Percentiles rank a stretch among this genome's conserved stretches.
These are phyloP conservation scores for Sporophila hypoxantha DNA, from an alignment of 2,113 vertebrate genomes.

Conservation along the genomic window DNA sequence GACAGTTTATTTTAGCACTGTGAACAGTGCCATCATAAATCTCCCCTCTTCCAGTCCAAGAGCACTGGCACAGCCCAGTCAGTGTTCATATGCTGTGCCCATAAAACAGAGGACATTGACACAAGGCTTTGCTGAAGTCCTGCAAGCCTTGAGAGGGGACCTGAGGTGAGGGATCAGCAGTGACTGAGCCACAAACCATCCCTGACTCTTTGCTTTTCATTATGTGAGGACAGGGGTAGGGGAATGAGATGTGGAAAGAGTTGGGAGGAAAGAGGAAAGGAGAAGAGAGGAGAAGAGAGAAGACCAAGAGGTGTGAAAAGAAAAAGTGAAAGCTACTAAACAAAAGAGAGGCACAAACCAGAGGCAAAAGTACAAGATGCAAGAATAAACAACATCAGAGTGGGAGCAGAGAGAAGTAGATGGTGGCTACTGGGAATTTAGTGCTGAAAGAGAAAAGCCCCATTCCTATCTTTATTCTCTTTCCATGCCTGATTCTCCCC, in stretches of 20 bases:
- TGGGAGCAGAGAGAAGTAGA: background rate
- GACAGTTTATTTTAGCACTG: conserved; percentile 41
- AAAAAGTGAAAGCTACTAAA: background rate
- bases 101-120: background rate
- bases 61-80: background rate
- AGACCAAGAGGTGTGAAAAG: background rate
- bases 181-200: background rate
- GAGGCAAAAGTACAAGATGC: background rate
- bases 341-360: background rate
- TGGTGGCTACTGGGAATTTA: background rate
- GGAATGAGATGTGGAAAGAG: background rate
- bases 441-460: background rate
- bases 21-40: conserved; percentile 26
- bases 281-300: background rate
- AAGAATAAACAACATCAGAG: background rate
- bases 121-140: background rate
- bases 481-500: background rate
- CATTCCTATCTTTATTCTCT: background rate
- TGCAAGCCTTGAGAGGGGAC: background rate
- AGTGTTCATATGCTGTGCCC: background rate
- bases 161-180: background rate
- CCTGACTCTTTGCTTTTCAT: background rate
- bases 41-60: background rate
- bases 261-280: background rate
- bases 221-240: background rate